Base-by-base conservation (phyloP, 2,113 vertebrate species). In the Phaethon lepturus region DNA sequence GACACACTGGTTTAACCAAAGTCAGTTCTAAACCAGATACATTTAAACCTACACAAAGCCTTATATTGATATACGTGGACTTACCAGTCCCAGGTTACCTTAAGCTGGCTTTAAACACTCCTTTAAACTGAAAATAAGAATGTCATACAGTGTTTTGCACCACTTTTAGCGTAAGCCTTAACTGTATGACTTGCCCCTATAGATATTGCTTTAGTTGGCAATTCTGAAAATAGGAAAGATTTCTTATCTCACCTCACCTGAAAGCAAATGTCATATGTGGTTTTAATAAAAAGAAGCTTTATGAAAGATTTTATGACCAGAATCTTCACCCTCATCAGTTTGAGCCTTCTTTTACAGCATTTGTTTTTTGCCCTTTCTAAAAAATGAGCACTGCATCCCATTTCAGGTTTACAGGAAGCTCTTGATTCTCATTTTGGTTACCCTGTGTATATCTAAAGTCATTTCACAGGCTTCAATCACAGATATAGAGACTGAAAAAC, bases 371-470 rank as follows among this genome's bases (percentile, higher is more conserved):
- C 49, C 19, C 82, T 72, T 97, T 94, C 40, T 95, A 60, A 93
- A 76, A 93, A 97, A 96, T 88, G 94, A 92, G 28, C 14, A 95
- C 90, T 95, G 62, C 53, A 95, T 86, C 79, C 47, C 74, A 95
- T 63, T 96, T 94, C 78, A 93, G 68, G 44, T 80, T 94, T 96
- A 81, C 67, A 94, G 75, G 69, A 94, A 90, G 33, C 14, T 83
- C 68, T 81, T 95, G 81, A 89, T 80, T 96, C 55, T 85, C 56
- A 79, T 90, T 87, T 88, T 86, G n/a, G 47, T 77, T 88, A 67
- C 35, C 33, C 64, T 80, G 42, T 6, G 1, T 90, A 83, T 73
- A 90, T 83, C n/a, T 0, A 0, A 90, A 95, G 44, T 79, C 6
- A 86, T 88, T 93, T 84, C 68, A 76, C 11, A 78, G 53, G 40